These are phyloP conservation scores for Ephestia elutella DNA, from an alignment of 1,140 invertebrate genomes.

Conservation along the genomic window DNA sequence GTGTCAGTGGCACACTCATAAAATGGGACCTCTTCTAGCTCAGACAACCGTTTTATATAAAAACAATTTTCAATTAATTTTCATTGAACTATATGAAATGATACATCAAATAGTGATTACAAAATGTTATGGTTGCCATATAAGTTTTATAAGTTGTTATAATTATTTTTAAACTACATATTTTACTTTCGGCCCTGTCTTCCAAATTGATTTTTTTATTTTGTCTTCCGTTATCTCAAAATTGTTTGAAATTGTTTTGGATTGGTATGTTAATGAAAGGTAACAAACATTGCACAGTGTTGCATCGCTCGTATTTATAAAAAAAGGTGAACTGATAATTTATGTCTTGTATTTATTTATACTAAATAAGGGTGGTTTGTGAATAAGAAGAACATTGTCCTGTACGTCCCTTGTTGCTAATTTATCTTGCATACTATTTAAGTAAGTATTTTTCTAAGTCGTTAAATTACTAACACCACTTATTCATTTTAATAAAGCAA, in stretches of 20 bases:
- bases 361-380: constrained; percentile 4
- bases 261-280: constrained; percentile 14
- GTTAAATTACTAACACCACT: no score
- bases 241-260: constrained; percentile 16
- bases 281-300: constrained; percentile 56
- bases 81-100: neutral
- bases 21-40: neutral
- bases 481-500: no score
- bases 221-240: constrained; percentile 27
- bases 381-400: neutral
- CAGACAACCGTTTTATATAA: neutral
- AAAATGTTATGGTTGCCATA: constrained; percentile 35
- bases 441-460: no score
- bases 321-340: constrained; percentile 66
- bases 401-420: constrained; percentile 4
- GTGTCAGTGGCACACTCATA: neutral
- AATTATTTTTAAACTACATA: constrained; percentile 23
- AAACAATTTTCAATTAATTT: neutral
- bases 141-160: constrained; percentile 34
- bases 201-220: constrained; percentile 47
- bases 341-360: constrained; percentile 65
- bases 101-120: neutral
- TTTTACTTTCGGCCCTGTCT: constrained; percentile 40
- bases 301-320: constrained; percentile 55
- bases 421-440: no score